Evolutionary conservation across 2,113 vertebrate genomes (phyloP).

Genomic region (Urocitellus parryii): DNA sequence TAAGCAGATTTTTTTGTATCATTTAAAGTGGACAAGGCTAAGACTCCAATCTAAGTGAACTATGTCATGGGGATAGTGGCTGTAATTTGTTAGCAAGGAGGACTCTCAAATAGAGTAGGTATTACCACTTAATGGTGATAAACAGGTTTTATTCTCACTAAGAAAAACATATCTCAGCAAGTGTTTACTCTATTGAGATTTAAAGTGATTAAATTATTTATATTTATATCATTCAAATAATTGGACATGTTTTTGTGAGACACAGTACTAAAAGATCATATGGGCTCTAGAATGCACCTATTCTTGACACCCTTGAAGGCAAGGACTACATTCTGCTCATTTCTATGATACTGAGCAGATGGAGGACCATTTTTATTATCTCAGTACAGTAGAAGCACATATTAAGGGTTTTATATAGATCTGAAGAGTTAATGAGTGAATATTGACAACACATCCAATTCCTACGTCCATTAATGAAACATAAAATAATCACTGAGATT

Average conservation of each 20-base stretch:
- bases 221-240: constrained; percentile 45
- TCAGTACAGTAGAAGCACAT: background rate
- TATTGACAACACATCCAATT: background rate
- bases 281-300: background rate
- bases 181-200: constrained; percentile 28
- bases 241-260: background rate
- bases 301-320: background rate
- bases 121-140: constrained; percentile 2
- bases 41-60: background rate
- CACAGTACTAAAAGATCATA: background rate
- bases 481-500: background rate
- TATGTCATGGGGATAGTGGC: background rate
- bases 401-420: background rate
- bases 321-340: background rate
- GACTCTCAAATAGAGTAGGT: background rate
- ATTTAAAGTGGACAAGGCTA: background rate
- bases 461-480: background rate
- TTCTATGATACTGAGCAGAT: background rate
- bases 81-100: background rate
- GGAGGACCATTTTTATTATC: background rate
- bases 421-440: background rate
- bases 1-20: constrained; percentile 87
- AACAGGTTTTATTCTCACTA: constrained; percentile 1
- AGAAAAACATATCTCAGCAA: background rate
- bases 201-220: constrained; percentile 38